A percentile compares a stretch with the other conserved stretches of the same genome.
These are phyloP conservation scores for Agriopis leucophaearia DNA, from an alignment of 2,888 invertebrate species.

Conservation along the genomic window DNA sequence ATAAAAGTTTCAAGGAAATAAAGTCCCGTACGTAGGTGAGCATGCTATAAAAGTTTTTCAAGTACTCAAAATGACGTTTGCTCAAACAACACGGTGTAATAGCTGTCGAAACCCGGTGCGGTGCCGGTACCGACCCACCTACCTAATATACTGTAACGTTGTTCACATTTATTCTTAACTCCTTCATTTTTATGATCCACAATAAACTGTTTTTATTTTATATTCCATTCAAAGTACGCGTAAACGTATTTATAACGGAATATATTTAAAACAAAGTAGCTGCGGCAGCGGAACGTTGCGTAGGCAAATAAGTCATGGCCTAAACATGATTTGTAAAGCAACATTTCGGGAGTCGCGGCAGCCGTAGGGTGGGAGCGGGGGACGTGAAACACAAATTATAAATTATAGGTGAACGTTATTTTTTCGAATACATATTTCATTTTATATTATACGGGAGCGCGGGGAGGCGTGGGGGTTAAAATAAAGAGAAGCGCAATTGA, in stretches of 20 bases:
- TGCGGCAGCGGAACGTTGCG: conserved; percentile 36
- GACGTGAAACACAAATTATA: conserved; percentile 80
- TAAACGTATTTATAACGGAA: conserved; percentile 32
- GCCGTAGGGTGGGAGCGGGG: conserved; percentile 44
- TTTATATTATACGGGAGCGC: conserved; percentile 81
- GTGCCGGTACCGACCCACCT: conserved; percentile 11
- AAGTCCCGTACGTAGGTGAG: conserved; percentile 41
- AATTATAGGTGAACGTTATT: conserved; percentile 84
- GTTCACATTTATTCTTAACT: neutral
- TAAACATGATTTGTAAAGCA: conserved; percentile 51
- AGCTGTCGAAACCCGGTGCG: neutral
- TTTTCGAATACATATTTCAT: conserved; percentile 85
- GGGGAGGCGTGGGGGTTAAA: conserved; percentile 81
- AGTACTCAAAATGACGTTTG: conserved; percentile 33
- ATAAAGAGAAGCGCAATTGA: conserved; percentile 87
- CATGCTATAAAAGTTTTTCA: conserved; percentile 38
- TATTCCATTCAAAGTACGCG: conserved; percentile 19
- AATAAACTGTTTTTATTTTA: conserved; percentile 31
- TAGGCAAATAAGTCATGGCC: conserved; percentile 43
- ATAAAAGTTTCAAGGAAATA: conserved; percentile 49
- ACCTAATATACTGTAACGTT: neutral
- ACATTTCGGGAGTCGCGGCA: conserved; percentile 40
- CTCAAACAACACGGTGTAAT: conserved; percentile 31
- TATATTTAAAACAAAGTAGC: conserved; percentile 37
- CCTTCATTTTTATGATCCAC: conserved; percentile 24